A percentile compares a stretch with the other conserved stretches of the same genome.
phyloP scores from a whole-genome alignment of 2,888 invertebrate species.

The Vandiemenella viatica region DNA sequence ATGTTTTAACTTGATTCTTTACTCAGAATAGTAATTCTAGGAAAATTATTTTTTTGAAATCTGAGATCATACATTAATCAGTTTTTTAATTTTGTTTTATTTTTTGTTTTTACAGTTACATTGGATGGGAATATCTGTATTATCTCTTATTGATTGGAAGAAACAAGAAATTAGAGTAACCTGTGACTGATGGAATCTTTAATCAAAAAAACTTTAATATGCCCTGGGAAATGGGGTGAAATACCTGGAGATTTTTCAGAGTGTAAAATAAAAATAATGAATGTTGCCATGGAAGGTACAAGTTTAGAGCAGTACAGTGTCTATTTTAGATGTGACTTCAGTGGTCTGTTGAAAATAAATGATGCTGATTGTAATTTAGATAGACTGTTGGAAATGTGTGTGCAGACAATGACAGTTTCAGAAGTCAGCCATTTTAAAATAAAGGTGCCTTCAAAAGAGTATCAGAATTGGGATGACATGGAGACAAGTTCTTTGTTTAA shows the following conservation, averaged over 20 bases:
- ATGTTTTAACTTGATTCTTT: no score
- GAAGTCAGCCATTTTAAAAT: slow-evolving; percentile 3
- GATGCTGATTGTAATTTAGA: slow-evolving; percentile 22
- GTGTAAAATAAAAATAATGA: slow-evolving; percentile 24
- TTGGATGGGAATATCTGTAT: no score
- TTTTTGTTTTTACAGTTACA: no score
- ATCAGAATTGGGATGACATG: no score
- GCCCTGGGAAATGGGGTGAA: slow-evolving; percentile 21
- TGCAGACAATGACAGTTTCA: slow-evolving; percentile 20
- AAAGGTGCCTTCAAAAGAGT: slow-evolving; percentile 1
- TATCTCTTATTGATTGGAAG: no score
- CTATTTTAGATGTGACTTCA: slow-evolving; percentile 6
- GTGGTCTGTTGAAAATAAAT: slow-evolving; percentile 17
- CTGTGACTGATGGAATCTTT: no score
- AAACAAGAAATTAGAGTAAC: no score
- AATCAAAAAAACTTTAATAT: no score
- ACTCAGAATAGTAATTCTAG: no score
- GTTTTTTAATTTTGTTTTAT: no score
- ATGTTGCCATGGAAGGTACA: slow-evolving; percentile 6
- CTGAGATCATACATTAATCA: no score
- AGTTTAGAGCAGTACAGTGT: not conserved
- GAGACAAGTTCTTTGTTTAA: not conserved
- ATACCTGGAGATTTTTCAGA: slow-evolving; percentile 27
- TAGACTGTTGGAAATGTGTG: slow-evolving; percentile 21
- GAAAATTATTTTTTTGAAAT: no score